Evolutionary conservation across 2,888 invertebrate genomes (phyloP).

Genomic region (Trissoscelio sp.): DNA sequence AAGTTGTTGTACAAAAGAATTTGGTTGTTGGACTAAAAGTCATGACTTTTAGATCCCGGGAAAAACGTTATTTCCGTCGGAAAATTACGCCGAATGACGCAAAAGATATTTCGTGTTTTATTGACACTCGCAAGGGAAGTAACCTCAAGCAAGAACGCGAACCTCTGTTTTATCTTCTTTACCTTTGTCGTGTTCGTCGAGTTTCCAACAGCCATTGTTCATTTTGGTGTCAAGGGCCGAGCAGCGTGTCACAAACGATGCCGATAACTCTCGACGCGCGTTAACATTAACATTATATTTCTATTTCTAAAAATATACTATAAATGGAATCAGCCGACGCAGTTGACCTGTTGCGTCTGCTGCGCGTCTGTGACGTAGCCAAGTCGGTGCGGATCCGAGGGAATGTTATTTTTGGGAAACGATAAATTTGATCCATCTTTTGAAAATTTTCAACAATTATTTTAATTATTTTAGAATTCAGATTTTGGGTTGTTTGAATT

Average conservation of each 20-base stretch:
- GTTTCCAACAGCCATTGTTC: slow-evolving; percentile 80
- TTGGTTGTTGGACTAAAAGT: too few species aligned
- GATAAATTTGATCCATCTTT: too few species aligned
- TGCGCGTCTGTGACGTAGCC: slow-evolving; percentile 9
- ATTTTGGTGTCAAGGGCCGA: slow-evolving; percentile 73
- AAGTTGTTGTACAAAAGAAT: too few species aligned
- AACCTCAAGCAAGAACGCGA: too few species aligned
- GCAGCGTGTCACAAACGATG: slow-evolving; percentile 27
- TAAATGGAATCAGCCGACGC: slow-evolving; percentile 52
- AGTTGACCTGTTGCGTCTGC: slow-evolving; percentile 48
- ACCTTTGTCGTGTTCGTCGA: slow-evolving; percentile 81
- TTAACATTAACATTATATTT: slow-evolving; percentile 54
- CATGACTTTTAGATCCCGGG: too few species aligned
- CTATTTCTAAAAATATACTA: slow-evolving; percentile 62
- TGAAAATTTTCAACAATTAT: too few species aligned
- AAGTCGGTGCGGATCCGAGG: too few species aligned
- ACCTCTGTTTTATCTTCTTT: slow-evolving; percentile 21
- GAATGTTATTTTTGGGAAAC: too few species aligned
- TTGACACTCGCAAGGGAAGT: too few species aligned
- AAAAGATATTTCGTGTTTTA: not conserved
- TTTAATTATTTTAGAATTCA: too few species aligned
- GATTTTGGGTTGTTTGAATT: too few species aligned
- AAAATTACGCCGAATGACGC: slow-evolving; percentile 27
- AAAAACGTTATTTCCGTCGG: slow-evolving; percentile 12
- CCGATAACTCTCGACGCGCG: slow-evolving; percentile 29